Percentiles rank a stretch among this genome's conserved stretches.
Evolutionary conservation across 1,140 invertebrate species (phyloP).

Genomic region (Camponotus pennsylvanicus): DNA sequence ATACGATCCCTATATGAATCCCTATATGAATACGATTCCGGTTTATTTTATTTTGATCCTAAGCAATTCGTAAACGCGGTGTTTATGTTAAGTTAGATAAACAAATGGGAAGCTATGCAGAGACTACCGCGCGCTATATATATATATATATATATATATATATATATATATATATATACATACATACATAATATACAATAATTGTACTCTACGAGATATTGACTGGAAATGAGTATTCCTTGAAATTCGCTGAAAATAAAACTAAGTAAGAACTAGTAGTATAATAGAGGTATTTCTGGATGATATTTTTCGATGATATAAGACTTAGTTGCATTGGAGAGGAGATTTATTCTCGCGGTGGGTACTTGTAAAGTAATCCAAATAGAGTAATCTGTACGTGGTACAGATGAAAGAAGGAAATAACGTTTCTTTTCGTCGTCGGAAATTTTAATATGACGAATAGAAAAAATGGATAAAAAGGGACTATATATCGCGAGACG

Average conservation of each 20-base stretch:
- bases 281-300: conserved; percentile 82
- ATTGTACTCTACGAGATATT: conserved; percentile 77
- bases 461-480: conserved; percentile 36
- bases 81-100: conserved; percentile 56
- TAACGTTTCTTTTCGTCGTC: conserved; percentile 13
- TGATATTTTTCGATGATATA: conserved; percentile 84
- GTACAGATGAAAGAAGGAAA: neutral
- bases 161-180: conserved; percentile 23
- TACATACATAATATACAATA: conserved; percentile 62
- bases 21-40: conserved; percentile 25
- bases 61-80: conserved; percentile 44
- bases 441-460: conserved; percentile 22
- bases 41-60: conserved; percentile 72
- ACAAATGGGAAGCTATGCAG: conserved; percentile 29
- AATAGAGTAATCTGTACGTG: conserved; percentile 38
- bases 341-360: conserved; percentile 38
- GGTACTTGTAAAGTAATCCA: conserved; percentile 82
- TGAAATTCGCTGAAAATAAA: conserved; percentile 77
- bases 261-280: conserved; percentile 79
- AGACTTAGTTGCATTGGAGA: conserved; percentile 77
- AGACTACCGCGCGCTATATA: neutral
- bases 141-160: conserved; percentile 21
- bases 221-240: conserved; percentile 84
- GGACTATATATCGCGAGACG: conserved; percentile 64
- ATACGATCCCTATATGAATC: no score